Percentiles rank a stretch among this genome's conserved stretches.
Evolutionary conservation across 2,888 invertebrate genomes (phyloP).

Genomic region (Ornithoptera priamus): DNA sequence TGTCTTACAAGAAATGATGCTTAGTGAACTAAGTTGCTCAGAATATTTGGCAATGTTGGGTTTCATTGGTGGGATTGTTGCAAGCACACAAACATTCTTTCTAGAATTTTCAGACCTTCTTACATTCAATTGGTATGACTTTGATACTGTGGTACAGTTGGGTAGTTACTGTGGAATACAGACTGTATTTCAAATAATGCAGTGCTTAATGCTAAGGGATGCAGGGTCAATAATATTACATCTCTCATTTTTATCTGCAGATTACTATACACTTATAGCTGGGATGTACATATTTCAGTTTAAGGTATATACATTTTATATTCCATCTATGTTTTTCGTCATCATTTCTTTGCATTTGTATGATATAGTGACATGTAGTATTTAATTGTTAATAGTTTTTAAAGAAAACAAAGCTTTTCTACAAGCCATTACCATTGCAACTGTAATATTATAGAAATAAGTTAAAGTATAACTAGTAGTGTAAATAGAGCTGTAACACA

Average conservation of each 20-base stretch:
- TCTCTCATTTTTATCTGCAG: constrained; percentile 89
- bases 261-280: constrained; percentile 90
- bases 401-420: too few species aligned
- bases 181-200: constrained; percentile 87
- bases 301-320: constrained; percentile 75
- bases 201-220: constrained; percentile 86
- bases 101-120: constrained; percentile 86
- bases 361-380: background rate
- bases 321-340: background rate
- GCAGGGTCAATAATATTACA: constrained; percentile 92
- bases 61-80: constrained; percentile 87
- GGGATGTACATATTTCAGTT: constrained; percentile 90
- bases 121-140: constrained; percentile 85
- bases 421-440: too few species aligned
- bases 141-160: constrained; percentile 81
- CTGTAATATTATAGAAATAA: too few species aligned
- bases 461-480: too few species aligned
- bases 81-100: constrained; percentile 88
- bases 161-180: constrained; percentile 85
- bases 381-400: too few species aligned
- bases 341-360: background rate
- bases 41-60: constrained; percentile 92
- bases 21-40: constrained; percentile 87
- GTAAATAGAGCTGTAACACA: too few species aligned
- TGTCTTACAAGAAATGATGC: constrained; percentile 89